Conservation (phyloP, 1,140 invertebrate species). For the Vollenhovia emeryi region DNA sequence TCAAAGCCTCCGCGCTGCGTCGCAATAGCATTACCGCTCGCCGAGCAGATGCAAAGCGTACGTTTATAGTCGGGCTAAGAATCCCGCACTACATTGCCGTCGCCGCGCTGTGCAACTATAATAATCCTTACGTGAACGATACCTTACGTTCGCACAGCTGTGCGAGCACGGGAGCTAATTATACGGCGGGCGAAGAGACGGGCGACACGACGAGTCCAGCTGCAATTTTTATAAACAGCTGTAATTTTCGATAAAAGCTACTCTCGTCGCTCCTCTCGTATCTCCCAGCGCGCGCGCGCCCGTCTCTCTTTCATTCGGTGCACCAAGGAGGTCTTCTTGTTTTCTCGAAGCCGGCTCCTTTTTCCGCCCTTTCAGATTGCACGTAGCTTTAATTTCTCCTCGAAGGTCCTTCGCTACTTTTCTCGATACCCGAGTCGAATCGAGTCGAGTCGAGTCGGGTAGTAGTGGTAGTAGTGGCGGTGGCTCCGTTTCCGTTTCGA, state of each 20-base stretch:
- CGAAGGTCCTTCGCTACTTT: conserved; percentile 54
- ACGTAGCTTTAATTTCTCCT: conserved; percentile 57
- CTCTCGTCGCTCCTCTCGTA: conserved; percentile 17
- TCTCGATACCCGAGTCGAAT: conserved; percentile 41
- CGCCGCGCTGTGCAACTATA: not conserved
- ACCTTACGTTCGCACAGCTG: conserved; percentile 13
- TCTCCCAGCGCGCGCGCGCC: not conserved
- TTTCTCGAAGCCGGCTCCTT: conserved; percentile 34
- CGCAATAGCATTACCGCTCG: conserved; percentile 32
- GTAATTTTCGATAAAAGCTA: conserved; percentile 56
- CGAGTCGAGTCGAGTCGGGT: not conserved
- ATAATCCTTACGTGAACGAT: conserved; percentile 54
- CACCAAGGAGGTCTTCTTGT: conserved; percentile 27
- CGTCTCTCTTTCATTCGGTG: conserved; percentile 45
- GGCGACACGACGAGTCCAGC: not conserved
- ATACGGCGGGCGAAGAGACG: conserved; percentile 22
- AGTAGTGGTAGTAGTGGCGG: not conserved
- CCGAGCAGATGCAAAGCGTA: conserved; percentile 17
- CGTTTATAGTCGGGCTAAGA: conserved; percentile 44
- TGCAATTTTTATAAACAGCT: conserved; percentile 58
- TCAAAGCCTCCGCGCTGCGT: conserved; percentile 7
- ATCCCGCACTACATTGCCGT: not conserved
- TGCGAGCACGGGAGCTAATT: conserved; percentile 40
- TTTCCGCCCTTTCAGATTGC: conserved; percentile 51
- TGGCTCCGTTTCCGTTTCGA: conserved; percentile 52